Evolutionary conservation across 1,140 invertebrate species (phyloP).

Genomic region (Anagrus nilaparvatae): DNA sequence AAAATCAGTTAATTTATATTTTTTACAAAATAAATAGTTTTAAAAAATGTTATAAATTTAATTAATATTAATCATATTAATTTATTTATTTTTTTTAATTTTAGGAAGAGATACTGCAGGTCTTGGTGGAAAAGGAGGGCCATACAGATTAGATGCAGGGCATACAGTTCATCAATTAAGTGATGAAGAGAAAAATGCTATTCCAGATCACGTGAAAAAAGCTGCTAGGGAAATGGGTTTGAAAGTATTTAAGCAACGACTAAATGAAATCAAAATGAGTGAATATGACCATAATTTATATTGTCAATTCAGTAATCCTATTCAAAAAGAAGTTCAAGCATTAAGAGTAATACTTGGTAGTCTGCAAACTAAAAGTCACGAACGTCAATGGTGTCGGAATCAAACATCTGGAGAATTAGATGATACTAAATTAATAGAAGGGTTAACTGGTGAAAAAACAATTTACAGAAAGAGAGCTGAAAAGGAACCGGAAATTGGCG

Average conservation of each 20-base stretch:
- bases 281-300: conserved; percentile 87
- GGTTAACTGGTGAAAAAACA: conserved; percentile 80
- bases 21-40: background rate
- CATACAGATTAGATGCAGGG: conserved; percentile 84
- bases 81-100: conserved; percentile 12
- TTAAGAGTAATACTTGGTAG: conserved; percentile 56
- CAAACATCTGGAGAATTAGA: conserved; percentile 92
- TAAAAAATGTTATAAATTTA: background rate
- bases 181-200: conserved; percentile 79
- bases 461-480: conserved; percentile 79
- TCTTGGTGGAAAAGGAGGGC: conserved; percentile 83
- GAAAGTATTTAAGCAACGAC: conserved; percentile 77
- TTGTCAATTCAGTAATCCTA: conserved; percentile 66
- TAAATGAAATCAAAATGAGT: conserved; percentile 91
- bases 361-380: conserved; percentile 85
- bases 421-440: conserved; percentile 92
- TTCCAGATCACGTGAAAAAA: conserved; percentile 79
- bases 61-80: background rate
- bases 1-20: background rate
- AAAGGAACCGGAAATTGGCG: conserved; percentile 73
- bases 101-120: conserved; percentile 78
- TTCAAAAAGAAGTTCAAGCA: conserved; percentile 63
- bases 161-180: conserved; percentile 81
- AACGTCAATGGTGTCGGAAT: conserved; percentile 85
- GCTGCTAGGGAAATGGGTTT: conserved; percentile 89